phyloP scores from a whole-genome alignment of 2,797 vertebrate species.

The Rallus crepitans region DNA sequence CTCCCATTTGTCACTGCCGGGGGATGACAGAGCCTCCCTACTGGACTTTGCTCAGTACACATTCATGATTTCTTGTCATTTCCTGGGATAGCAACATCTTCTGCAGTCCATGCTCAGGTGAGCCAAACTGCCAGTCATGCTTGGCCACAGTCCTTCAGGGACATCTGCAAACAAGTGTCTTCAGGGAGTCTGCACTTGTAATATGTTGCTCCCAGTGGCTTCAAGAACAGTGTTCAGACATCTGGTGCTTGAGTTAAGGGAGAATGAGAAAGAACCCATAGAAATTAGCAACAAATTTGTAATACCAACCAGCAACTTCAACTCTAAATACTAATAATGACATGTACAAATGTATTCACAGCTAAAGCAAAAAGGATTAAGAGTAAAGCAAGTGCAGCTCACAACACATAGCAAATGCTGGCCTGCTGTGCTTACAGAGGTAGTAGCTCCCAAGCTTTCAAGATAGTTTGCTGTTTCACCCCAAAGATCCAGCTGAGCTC shows the following conservation, averaged over 20 bases:
- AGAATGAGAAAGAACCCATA: background rate
- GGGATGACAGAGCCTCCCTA: background rate
- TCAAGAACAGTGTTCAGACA: background rate
- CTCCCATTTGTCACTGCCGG: background rate
- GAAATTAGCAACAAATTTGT: background rate
- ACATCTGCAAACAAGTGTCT: background rate
- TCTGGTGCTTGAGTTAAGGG: background rate
- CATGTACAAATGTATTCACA: background rate
- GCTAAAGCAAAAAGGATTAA: background rate
- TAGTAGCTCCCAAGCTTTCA: background rate
- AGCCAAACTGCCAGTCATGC: background rate
- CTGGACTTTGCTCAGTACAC: background rate
- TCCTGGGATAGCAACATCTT: conserved; percentile 16
- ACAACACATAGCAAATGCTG: background rate
- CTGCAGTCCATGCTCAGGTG: background rate
- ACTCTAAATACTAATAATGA: background rate
- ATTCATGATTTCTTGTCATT: conserved; percentile 51
- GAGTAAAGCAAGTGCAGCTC: background rate
- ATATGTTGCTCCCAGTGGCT: background rate
- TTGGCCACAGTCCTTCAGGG: background rate
- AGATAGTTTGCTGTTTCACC: background rate
- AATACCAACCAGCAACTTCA: background rate
- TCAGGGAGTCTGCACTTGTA: background rate
- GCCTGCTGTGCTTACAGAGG: background rate
- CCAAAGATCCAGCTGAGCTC: background rate